Percentiles rank a stretch among this genome's conserved stretches.
These are phyloP conservation scores for Solea senegalensis DNA, from an alignment of 2,113 vertebrate genomes.

Conservation along the genomic window DNA sequence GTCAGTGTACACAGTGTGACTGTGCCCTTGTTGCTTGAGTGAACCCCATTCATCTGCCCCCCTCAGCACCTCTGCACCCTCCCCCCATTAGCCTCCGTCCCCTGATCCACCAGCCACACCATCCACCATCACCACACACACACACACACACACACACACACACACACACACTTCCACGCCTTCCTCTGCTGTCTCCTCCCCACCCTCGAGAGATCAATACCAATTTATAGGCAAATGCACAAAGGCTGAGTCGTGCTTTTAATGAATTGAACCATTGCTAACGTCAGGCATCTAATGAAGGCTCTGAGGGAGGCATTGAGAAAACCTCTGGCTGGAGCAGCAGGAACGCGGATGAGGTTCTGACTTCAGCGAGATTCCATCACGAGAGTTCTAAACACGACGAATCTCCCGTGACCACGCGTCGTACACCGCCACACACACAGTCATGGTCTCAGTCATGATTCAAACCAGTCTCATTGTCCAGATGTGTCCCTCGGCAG, in stretches of 20 bases:
- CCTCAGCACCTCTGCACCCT: conserved; percentile 13
- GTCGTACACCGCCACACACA: no score
- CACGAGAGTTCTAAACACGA: not conserved
- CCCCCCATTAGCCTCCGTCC: conserved; percentile 55
- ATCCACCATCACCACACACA: not conserved
- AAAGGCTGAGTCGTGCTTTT: conserved; percentile 81
- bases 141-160: conserved; percentile 15
- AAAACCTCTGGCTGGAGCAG: conserved; percentile 71
- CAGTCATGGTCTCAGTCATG: accelerated
- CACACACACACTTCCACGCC: conserved; percentile 24
- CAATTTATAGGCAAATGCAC: conserved; percentile 87
- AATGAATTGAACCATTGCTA: conserved; percentile 86
- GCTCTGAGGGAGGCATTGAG: conserved; percentile 80
- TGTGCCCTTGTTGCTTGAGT: conserved; percentile 63
- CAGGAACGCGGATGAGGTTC: conserved; percentile 1
- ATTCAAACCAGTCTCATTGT: no score
- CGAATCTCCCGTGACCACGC: no score
- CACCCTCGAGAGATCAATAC: conserved; percentile 79
- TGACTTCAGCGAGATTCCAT: no score
- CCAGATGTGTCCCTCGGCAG: no score
- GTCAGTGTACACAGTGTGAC: conserved; percentile 4
- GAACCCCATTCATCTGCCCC: conserved; percentile 74
- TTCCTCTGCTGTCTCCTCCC: conserved; percentile 8
- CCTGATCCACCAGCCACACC: conserved; percentile 31
- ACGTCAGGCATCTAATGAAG: conserved; percentile 82